Base-by-base conservation (phyloP, 2,888 invertebrate species). In the Ormyrus thymus region DNA sequence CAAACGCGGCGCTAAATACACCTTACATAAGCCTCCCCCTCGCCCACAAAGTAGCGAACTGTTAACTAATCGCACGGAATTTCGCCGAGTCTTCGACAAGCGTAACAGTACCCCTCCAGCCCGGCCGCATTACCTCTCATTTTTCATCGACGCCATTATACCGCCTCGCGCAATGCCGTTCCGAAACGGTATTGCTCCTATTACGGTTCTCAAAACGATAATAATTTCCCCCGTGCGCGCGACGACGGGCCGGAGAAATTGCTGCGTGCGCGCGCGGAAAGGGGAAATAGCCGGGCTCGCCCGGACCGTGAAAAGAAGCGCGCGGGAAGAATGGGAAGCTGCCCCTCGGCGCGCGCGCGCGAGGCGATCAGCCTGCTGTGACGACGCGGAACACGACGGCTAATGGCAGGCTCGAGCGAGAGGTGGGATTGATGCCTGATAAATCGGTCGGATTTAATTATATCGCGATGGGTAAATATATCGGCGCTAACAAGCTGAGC, bases 391-490 rank as follows among this genome's bases (percentile, higher is more conserved):
- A 53, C n/a, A 61, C 56, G 51, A 59, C 29, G 13, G 1, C 7
- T 29, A 29, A 29, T 29, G 29, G 29, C 29, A 3, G 29, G 4
- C 29, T 29, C 29, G 29, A 29, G 29, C 29, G 29, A 29, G 29
- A 29, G 29, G 29, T 5, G 15, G 46, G 11, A 29, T 29, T 51
- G 75, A 75, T 68, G 75, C 15, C n/a, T 46, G 65, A 77, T 72
- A 72, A 59, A 72, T 76, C 62, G 65, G 61, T 53, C 61, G 50
- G 69, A 64, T 70, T 75, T 78, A 69, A 69, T 59, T 69, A 71
- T 51, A 71, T 51, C 70, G 66, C 29, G 43, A 45, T 53, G 45
- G 29, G 29, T 29, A 29, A 29, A 29, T 13, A 29, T 45, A 45
- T 62, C 43, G n/a, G 15, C 9, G 43, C 46, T 66, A 78, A 58